phyloP scores from a whole-genome alignment of 1,140 invertebrate species.

The Tetranychus cinnabarinus region DNA sequence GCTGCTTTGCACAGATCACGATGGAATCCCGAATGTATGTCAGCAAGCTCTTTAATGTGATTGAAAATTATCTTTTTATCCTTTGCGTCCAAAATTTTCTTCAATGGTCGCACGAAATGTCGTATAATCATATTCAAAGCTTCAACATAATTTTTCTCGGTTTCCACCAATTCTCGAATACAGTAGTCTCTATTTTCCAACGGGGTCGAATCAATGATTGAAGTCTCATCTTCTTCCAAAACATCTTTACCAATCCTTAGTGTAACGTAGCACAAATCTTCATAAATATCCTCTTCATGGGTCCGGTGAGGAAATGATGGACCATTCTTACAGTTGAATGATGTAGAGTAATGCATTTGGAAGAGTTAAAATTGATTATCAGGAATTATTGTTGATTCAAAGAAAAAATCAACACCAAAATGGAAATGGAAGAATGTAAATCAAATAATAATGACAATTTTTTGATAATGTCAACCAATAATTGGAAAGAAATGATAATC shows the following conservation, averaged over 20 bases:
- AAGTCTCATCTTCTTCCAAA: background rate
- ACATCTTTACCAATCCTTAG: slow-evolving; percentile 22
- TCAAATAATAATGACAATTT: too few species aligned
- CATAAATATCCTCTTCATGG: slow-evolving; percentile 56
- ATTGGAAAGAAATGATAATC: too few species aligned
- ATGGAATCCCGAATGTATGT: slow-evolving; percentile 61
- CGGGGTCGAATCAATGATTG: background rate
- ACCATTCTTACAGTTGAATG: too few species aligned
- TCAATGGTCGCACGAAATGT: slow-evolving; percentile 28
- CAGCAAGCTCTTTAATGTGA: slow-evolving; percentile 59
- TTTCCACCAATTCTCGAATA: slow-evolving; percentile 80
- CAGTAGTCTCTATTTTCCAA: slow-evolving; percentile 77
- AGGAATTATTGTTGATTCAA: too few species aligned
- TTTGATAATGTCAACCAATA: too few species aligned
- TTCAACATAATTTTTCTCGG: slow-evolving; percentile 87
- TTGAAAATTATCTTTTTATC: slow-evolving; percentile 59
- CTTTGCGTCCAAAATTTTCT: slow-evolving; percentile 38
- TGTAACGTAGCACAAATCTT: slow-evolving; percentile 61
- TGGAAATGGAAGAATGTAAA: too few species aligned
- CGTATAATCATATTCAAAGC: slow-evolving; percentile 64
- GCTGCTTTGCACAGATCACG: slow-evolving; percentile 38
- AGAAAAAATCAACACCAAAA: too few species aligned
- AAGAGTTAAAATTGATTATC: too few species aligned
- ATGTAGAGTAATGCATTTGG: too few species aligned
- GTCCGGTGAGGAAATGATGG: slow-evolving; percentile 20